phyloP scores from a whole-genome alignment of 2,113 vertebrate genomes.

The Glareola pratincola region DNA sequence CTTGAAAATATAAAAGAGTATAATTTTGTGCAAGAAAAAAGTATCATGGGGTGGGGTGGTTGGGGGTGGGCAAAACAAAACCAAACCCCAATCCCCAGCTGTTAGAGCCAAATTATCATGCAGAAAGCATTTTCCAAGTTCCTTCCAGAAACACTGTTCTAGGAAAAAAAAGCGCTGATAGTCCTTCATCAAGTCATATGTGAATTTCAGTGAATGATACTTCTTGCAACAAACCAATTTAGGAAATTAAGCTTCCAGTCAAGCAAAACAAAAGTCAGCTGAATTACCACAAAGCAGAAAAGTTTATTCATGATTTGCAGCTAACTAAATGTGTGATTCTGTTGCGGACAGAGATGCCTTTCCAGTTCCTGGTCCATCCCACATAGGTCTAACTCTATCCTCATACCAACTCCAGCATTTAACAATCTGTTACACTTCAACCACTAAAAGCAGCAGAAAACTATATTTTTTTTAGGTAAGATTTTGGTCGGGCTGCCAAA shows the following conservation, averaged over 20 bases:
- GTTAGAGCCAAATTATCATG: not conserved
- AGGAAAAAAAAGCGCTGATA: not conserved
- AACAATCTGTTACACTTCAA: not conserved
- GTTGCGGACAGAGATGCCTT: not conserved
- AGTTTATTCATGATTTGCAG: not conserved
- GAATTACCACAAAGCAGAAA: not conserved
- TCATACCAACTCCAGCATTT: not conserved
- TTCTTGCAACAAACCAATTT: not conserved
- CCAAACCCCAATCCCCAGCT: not conserved
- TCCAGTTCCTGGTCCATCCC: not conserved
- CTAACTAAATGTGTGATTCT: not conserved
- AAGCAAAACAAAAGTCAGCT: not conserved
- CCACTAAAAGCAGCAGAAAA: not conserved
- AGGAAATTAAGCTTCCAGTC: not conserved
- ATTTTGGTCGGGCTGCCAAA: not conserved
- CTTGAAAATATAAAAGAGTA: not conserved
- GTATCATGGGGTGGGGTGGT: rapidly evolving
- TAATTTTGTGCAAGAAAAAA: not conserved
- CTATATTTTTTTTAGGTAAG: rapidly evolving
- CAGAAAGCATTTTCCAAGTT: not conserved
- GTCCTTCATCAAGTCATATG: not conserved
- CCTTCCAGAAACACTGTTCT: rapidly evolving
- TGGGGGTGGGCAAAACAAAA: too few species aligned
- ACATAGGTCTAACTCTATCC: not conserved
- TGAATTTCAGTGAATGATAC: rapidly evolving